A percentile compares a stretch with the other conserved stretches of the same genome.
These are phyloP conservation scores for Girardinus metallicus DNA, from an alignment of 2,797 vertebrate genomes.

Conservation along the genomic window DNA sequence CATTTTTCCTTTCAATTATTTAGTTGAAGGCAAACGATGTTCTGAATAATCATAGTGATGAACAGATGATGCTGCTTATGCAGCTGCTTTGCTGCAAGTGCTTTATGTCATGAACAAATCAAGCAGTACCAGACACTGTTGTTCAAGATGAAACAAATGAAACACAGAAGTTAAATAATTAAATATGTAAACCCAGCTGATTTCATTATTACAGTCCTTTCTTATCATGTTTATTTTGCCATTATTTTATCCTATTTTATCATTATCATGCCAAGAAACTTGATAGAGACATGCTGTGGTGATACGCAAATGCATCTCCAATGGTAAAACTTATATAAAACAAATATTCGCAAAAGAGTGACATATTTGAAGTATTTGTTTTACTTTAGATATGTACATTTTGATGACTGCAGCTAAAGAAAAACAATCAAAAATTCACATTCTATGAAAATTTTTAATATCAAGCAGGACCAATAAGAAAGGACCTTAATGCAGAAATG, in stretches of 20 bases:
- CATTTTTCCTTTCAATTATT: slow-evolving; percentile 70
- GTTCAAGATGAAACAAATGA: slow-evolving; percentile 56
- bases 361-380: not conserved
- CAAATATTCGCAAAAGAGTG: not conserved
- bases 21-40: slow-evolving; percentile 63
- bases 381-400: not conserved
- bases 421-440: not conserved
- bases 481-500: not conserved
- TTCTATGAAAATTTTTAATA: not conserved
- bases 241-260: not conserved
- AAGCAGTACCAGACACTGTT: slow-evolving; percentile 47
- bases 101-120: slow-evolving; percentile 35
- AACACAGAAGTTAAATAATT: slow-evolving; percentile 32
- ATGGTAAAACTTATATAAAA: not conserved
- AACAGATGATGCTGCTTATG: slow-evolving; percentile 51
- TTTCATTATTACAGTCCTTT: slow-evolving; percentile 13
- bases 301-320: not conserved
- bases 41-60: slow-evolving; percentile 61
- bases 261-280: not conserved
- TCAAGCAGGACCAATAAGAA: not conserved
- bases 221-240: not conserved
- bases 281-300: not conserved
- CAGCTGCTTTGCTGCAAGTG: slow-evolving; percentile 54
- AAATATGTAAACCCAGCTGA: slow-evolving; percentile 11
- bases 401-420: not conserved